Evolutionary conservation across 1,140 invertebrate genomes (phyloP), one percentile per base, ranked within the genome.

Genomic region (Drosophila cardini): DNA sequence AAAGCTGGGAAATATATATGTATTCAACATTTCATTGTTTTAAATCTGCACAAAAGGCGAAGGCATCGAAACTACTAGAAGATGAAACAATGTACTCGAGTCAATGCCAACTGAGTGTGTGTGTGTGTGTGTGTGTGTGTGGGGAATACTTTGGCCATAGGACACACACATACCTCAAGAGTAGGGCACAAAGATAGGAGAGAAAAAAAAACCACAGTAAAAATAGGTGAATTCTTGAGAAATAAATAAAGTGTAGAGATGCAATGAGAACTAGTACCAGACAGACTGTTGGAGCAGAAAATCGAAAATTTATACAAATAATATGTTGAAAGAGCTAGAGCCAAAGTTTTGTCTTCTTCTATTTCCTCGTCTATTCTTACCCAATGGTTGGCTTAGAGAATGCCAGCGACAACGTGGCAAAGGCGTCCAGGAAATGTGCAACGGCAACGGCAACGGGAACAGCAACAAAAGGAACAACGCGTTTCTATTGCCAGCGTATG

Each of bases 251-350:
- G 83, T 79, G 79, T 77, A 77, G 78, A 75, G 68, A 58, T 71
- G 69, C 71, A 34, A 34, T 2, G 30, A 7, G 50, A 48, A 48
- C 32, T 57, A 72, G 75, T 77, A 60, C 73, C 62, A 71, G 45
- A 70, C 53, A 67, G 63, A 69, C 78, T 86, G 81, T 76, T 86
- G 83, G 82, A 86, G 83, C 83, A 82, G 83, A 86, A 86, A 86
- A 86, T 86, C 83, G 83, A 86, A 86, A 87, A 86, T 86, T 87
- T 83, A 86, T 86, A 86, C 83, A 86, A 86, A 86, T 87, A 86
- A 71, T 64, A 71, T 82, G 79, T 87, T 82, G 69, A 86, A 83
- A 76, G 64, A 72, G 82, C 57, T 26, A 53, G 53, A 36, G 63
- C 34, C 48, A 72, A 67, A 32, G 69, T 62, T 30, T 46, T 53